Base-by-base conservation (phyloP, 1,140 invertebrate species). In the Octopus bimaculoides region DNA sequence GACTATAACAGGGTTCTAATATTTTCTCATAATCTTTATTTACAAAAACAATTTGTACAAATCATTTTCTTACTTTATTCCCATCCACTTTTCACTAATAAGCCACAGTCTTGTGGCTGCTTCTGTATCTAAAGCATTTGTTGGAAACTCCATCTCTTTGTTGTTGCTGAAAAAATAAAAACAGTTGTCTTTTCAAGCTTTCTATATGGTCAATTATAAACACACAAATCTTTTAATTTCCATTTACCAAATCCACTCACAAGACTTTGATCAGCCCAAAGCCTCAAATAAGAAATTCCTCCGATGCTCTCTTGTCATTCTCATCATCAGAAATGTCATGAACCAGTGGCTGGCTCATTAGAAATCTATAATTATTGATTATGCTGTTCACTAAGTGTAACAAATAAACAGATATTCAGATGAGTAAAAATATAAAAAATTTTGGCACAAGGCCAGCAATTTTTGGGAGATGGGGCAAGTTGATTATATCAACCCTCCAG, bases 31-130 rank as follows among this genome's bases (percentile, higher is more conserved):
- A 41, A 41, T 41, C 26, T 41, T 41, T 41, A 41, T 41, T 41
- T 41, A 41, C 26, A 41, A 41, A 41, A 41, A 41, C 26, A 41
- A 41, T 41, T 41, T 41, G 26, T 41, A 41, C 26, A 41, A 41
- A 41, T 41, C 26, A 1, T 41, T 41, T 41, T 41, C 26, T 41
- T 41, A 41, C 1, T 41, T 69, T 41, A 85, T 61, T 53, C 80
- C 71, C 76, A 85, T 86, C 84, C 86, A 85, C 77, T 84, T 83
- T 83, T 92, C 92, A 88, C 93, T 95, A 77, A 93, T 91, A 17
- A 92, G 88, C 95, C 95, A 96, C 52, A 96, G 87, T 82, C 93
- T 92, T 71, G 89, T 87, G 54, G 93, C 92, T 10, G 92, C 79
- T 41, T 82, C 81, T 52, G 84, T 82, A 84, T 90, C 86, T 6